Percentiles rank a stretch among this genome's conserved stretches.
phyloP scores from a whole-genome alignment of 2,113 vertebrate genomes.

The Ceyx margarethae region DNA sequence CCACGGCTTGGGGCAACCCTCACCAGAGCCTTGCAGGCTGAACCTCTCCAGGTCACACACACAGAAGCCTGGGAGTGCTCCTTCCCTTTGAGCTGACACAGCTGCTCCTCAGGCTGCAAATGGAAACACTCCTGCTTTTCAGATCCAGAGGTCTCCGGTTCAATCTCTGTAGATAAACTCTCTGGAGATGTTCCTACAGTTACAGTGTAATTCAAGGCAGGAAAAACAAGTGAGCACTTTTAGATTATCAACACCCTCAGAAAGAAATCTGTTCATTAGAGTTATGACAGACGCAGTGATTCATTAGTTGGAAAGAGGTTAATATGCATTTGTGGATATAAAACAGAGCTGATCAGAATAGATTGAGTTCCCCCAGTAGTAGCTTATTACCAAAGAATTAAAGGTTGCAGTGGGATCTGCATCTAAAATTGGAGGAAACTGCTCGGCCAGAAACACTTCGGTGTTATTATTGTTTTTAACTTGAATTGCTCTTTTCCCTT shows the following conservation, averaged over 20 bases:
- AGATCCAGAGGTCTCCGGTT: background rate
- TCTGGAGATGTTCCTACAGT: background rate
- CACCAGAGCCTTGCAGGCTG: background rate
- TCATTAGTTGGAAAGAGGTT: conserved; percentile 17
- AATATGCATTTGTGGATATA: conserved; percentile 15
- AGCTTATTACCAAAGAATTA: conserved; percentile 58
- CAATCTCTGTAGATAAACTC: background rate
- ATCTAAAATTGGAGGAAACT: conserved; percentile 43
- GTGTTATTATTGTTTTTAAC: conserved; percentile 34
- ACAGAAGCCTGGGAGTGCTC: rapidly evolving
- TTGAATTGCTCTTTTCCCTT: conserved; percentile 49
- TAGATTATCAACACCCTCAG: conserved; percentile 17
- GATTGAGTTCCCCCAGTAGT: conserved; percentile 11
- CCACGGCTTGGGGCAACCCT: background rate
- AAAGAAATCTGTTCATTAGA: conserved; percentile 1
- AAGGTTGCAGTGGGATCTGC: conserved; percentile 53
- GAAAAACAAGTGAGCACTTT: background rate
- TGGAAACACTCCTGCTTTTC: background rate
- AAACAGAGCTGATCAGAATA: conserved; percentile 47
- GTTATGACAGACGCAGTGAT: conserved; percentile 27
- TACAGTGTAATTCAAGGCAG: background rate
- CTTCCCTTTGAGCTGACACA: background rate
- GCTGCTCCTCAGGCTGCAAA: background rate
- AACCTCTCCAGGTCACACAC: background rate
- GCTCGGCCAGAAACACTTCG: background rate